Evolutionary conservation across 2,113 vertebrate species (phyloP).

Genomic region (Leptosomus discolor): DNA sequence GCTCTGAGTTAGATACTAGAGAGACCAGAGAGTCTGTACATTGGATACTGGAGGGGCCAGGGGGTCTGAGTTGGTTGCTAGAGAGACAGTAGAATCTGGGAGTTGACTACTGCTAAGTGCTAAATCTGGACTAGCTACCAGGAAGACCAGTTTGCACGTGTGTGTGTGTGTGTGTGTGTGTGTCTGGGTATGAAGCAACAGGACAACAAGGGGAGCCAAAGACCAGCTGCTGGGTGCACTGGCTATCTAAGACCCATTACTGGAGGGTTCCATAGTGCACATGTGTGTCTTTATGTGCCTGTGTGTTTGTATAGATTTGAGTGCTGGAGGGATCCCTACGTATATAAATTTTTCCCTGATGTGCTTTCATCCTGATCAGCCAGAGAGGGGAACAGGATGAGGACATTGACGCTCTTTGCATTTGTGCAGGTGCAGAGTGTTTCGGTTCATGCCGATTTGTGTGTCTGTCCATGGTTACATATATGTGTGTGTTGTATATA

Average conservation of each 20-base stretch:
- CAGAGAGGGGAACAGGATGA: background rate
- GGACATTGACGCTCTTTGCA: background rate
- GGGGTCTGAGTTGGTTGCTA: background rate
- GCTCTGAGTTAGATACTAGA: background rate
- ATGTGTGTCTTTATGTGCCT: background rate
- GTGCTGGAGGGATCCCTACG: background rate
- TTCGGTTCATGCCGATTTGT: background rate
- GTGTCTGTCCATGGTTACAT: background rate
- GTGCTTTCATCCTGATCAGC: background rate
- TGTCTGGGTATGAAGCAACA: background rate
- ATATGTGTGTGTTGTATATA: fast-evolving
- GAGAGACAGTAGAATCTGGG: background rate
- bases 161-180: background rate
- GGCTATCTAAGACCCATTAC: background rate
- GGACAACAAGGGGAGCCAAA: background rate
- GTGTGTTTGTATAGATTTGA: background rate
- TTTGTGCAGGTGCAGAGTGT: fast-evolving
- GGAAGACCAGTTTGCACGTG: background rate
- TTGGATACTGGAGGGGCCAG: background rate
- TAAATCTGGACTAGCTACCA: background rate
- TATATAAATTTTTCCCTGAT: background rate
- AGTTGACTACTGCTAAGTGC: background rate
- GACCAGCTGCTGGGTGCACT: background rate
- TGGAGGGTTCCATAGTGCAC: background rate
- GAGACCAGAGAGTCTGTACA: background rate